phyloP scores from a whole-genome alignment of 2,113 vertebrate genomes.

The Cyprinodon brontotheroides region DNA sequence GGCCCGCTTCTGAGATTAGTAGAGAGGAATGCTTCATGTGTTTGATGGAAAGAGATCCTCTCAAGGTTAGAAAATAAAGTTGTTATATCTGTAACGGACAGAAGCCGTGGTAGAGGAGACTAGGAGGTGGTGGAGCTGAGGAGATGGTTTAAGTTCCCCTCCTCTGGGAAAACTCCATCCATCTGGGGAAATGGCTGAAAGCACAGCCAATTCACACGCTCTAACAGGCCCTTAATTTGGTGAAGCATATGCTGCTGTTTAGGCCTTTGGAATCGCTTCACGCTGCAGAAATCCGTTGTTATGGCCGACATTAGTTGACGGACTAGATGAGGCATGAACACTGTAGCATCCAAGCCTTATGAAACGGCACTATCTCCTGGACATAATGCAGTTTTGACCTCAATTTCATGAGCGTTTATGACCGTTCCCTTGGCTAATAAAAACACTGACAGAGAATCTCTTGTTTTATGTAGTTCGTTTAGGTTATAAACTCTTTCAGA shows the following conservation, averaged over 20 bases:
- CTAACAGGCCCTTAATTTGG: slow-evolving; percentile 64
- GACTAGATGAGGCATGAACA: slow-evolving; percentile 43
- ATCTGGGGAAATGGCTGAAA: slow-evolving; percentile 63
- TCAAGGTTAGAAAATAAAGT: slow-evolving; percentile 56
- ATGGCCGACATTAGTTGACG: slow-evolving; percentile 49
- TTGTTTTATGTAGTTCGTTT: not conserved
- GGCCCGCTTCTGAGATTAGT: slow-evolving; percentile 12
- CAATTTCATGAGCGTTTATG: not conserved
- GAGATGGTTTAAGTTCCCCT: slow-evolving; percentile 58
- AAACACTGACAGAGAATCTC: not conserved
- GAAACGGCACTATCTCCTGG: slow-evolving; percentile 4
- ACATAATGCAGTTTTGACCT: not conserved
- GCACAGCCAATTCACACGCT: slow-evolving; percentile 57
- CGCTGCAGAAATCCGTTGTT: slow-evolving; percentile 46
- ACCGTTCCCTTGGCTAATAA: not conserved
- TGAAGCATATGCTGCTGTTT: slow-evolving; percentile 69
- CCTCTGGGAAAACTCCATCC: slow-evolving; percentile 68
- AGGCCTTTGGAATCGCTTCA: slow-evolving; percentile 55
- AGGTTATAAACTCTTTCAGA: not conserved
- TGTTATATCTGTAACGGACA: slow-evolving; percentile 37
- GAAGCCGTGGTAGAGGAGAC: slow-evolving; percentile 46
- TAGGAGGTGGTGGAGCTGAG: slow-evolving; percentile 36
- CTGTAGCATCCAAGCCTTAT: slow-evolving; percentile 19
- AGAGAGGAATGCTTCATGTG: slow-evolving; percentile 26
- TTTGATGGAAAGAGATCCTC: slow-evolving; percentile 40